phyloP scores from a whole-genome alignment of 2,113 vertebrate species.

The Nibea coibor region DNA sequence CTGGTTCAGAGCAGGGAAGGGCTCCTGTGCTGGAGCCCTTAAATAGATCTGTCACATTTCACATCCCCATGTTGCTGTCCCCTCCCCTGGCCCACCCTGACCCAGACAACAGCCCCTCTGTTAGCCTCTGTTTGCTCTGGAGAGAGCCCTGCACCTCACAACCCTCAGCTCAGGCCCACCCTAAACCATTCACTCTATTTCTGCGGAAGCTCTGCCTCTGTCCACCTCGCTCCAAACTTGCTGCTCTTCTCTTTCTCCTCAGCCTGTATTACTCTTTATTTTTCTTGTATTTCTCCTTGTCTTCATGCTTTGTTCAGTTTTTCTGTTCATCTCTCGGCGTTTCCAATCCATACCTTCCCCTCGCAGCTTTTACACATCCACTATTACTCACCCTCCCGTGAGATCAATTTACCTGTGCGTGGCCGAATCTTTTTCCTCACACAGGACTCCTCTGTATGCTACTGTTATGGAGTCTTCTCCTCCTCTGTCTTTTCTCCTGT shows the following conservation, averaged over 20 bases:
- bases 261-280: constrained; percentile 24
- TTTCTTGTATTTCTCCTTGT: constrained; percentile 33
- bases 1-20: constrained; percentile 68
- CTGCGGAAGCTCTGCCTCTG: constrained; percentile 32
- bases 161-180: constrained; percentile 47
- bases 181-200: constrained; percentile 49
- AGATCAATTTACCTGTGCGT: constrained; percentile 81
- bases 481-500: constrained; percentile 67
- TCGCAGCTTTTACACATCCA: constrained; percentile 50
- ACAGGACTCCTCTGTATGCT: constrained; percentile 53
- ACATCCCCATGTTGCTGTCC: constrained; percentile 74
- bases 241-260: constrained; percentile 29
- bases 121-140: constrained; percentile 78
- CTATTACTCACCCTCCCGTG: constrained; percentile 67
- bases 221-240: constrained; percentile 49
- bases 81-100: constrained; percentile 66
- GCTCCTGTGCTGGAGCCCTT: constrained; percentile 54
- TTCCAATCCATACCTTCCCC: constrained; percentile 46
- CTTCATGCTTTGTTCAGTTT: constrained; percentile 54
- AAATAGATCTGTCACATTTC: constrained; percentile 85
- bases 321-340: constrained; percentile 31
- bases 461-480: constrained; percentile 64
- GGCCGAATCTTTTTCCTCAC: constrained; percentile 65
- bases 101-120: constrained; percentile 77
- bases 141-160: constrained; percentile 55